Percentiles rank a stretch among this genome's conserved stretches.
Conservation (phyloP, 2,888 invertebrate species). For the Hedya salicella region DNA sequence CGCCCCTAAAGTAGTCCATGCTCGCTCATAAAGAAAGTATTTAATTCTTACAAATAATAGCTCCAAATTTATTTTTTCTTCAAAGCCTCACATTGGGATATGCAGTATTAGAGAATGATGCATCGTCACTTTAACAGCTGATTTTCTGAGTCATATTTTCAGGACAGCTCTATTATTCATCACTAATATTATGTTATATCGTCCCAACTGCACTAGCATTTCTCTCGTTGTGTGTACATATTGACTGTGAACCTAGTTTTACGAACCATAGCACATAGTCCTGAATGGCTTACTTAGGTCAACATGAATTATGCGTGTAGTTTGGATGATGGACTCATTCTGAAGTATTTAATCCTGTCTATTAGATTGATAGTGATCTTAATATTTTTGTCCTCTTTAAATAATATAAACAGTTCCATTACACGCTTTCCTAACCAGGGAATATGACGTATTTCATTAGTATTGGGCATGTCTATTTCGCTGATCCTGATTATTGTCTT, state of each 20-base stretch:
- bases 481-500: slow-evolving; percentile 76
- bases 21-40: slow-evolving; percentile 82
- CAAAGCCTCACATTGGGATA: slow-evolving; percentile 83
- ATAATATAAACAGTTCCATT: slow-evolving; percentile 75
- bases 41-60: slow-evolving; percentile 81
- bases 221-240: slow-evolving; percentile 47
- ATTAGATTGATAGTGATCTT: slow-evolving; percentile 70
- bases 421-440: slow-evolving; percentile 84
- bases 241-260: slow-evolving; percentile 41
- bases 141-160: slow-evolving; percentile 81
- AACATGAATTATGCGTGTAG: slow-evolving; percentile 60
- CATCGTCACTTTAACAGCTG: slow-evolving; percentile 85
- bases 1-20: slow-evolving; percentile 84
- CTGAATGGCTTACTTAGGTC: slow-evolving; percentile 43
- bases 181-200: slow-evolving; percentile 77
- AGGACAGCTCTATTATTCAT: slow-evolving; percentile 85
- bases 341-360: slow-evolving; percentile 70
- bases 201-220: slow-evolving; percentile 74
- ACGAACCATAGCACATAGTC: slow-evolving; percentile 42
- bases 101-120: slow-evolving; percentile 85
- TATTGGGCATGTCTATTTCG: slow-evolving; percentile 83
- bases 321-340: slow-evolving; percentile 77
- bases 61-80: slow-evolving; percentile 80
- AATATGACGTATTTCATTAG: slow-evolving; percentile 77
- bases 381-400: slow-evolving; percentile 69